Conservation (phyloP, 64 coral and sea anemone species). For the Stichodactyla mertensii region DNA sequence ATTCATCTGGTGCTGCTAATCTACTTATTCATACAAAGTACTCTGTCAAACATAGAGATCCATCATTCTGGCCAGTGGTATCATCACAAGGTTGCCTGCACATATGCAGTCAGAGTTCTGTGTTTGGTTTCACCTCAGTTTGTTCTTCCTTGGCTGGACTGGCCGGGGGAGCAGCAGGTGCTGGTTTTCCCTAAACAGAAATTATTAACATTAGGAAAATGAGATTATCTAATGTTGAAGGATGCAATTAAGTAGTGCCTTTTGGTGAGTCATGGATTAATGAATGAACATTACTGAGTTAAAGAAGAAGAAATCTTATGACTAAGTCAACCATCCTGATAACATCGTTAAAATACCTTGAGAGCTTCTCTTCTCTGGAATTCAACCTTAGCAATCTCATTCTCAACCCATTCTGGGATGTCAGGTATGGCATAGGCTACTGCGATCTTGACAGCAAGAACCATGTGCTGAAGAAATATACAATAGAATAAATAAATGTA, state of each 20-base stretch:
- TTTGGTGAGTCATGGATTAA: no score
- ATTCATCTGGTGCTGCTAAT: neutral
- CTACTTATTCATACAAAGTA: constrained; percentile 11
- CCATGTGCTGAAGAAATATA: constrained; percentile 63
- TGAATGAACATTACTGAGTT: no score
- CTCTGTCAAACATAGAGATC: neutral
- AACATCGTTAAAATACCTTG: constrained; percentile 42
- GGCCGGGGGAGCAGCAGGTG: neutral
- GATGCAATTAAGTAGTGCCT: no score
- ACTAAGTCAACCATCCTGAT: no score
- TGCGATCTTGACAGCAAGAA: constrained; percentile 85
- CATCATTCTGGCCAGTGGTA: neutral
- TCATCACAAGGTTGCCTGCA: neutral
- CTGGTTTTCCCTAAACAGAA: neutral
- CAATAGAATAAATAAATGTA: neutral
- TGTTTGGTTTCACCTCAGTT: neutral
- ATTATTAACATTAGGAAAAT: neutral
- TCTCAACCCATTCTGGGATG: constrained; percentile 95
- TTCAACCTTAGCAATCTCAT: constrained; percentile 93
- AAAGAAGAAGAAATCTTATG: no score
- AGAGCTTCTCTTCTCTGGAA: constrained; percentile 79
- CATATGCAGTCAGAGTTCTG: neutral
- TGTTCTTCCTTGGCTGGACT: neutral
- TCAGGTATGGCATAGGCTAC: constrained; percentile 98
- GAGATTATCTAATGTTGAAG: neutral